phyloP scores from a whole-genome alignment of 2,888 invertebrate species.

The Zele albiditarsus region DNA sequence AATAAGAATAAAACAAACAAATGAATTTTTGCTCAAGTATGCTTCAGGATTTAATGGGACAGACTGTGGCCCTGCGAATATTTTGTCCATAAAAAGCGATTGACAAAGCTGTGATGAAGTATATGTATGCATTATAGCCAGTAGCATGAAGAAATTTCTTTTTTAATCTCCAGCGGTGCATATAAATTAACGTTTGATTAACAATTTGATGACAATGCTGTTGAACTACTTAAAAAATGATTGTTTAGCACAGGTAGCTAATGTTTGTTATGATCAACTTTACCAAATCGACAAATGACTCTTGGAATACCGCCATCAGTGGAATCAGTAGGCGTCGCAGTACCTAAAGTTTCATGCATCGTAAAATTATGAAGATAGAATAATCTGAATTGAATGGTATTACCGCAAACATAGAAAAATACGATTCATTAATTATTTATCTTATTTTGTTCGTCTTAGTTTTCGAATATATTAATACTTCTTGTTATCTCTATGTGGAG shows the following conservation, averaged over 20 bases:
- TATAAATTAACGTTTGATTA: background rate
- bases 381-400: constrained; percentile 19
- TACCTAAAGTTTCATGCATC: constrained; percentile 66
- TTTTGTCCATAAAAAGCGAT: background rate
- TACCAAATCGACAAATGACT: constrained; percentile 69
- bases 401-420: background rate
- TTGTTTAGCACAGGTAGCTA: background rate
- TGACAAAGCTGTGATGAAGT: constrained; percentile 65
- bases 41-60: constrained; percentile 6
- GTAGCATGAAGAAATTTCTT: background rate
- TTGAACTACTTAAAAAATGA: background rate
- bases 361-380: constrained; percentile 36
- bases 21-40: background rate
- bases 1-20: constrained; percentile 1
- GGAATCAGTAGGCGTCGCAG: constrained; percentile 62
- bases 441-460: background rate
- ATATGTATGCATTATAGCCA: constrained; percentile 33
- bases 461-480: background rate
- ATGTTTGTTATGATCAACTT: constrained; percentile 63
- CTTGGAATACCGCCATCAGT: constrained; percentile 64
- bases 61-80: background rate
- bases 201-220: no score
- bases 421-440: background rate
- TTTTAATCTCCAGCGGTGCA: background rate
- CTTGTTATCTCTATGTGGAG: background rate